Evolutionary conservation across 1,140 invertebrate genomes (phyloP), one percentile per base, ranked within the genome.

Genomic region (Lithobius niger): DNA sequence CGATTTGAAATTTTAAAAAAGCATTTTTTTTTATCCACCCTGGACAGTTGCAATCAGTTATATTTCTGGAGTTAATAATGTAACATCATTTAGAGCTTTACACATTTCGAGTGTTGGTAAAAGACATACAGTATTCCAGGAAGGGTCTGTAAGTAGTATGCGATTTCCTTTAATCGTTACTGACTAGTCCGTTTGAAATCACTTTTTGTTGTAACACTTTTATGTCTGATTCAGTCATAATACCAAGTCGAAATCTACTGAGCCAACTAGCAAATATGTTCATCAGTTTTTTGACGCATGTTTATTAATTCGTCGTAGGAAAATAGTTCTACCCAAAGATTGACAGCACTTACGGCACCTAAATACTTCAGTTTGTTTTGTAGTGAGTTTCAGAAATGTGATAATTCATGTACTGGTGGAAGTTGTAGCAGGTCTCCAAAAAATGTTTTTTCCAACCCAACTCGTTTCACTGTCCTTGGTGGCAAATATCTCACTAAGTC

Each of bases 261-360:
- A 27, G 13, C 27, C 25, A 16, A 26, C 27, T 26, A 3, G 21
- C 24, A 13, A 27, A 50, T 24, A 26, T 27, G 10, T 3, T 50
- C 48, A 15, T 50, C 27, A 19, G n/a, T 10, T 26, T 51, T 25
- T 25, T 26, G 3, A 27, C 27, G 15, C 26, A 50, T 55, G 16
- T 24, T 3, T 2, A 27, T 55, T 27, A 55, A 47, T 24, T 55
- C 44, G 25, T 55, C 54, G 45, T 50, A 55, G 13, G 10, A 13
- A 40, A 55, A 55, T 6, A 50, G 18, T 27, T 55, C 47, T 13
- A 3, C 16, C 54, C 54, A 55, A 3, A n/a, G n/a, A n/a, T n/a
- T n/a, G n/a, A n/a, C n/a, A n/a, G n/a, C n/a, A n/a, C n/a, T n/a
- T n/a, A n/a, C n/a, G n/a, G n/a, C n/a, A n/a, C n/a, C n/a, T n/a